Evolutionary conservation across 2,797 vertebrate species (phyloP).

Genomic region (Choloepus didactylus): DNA sequence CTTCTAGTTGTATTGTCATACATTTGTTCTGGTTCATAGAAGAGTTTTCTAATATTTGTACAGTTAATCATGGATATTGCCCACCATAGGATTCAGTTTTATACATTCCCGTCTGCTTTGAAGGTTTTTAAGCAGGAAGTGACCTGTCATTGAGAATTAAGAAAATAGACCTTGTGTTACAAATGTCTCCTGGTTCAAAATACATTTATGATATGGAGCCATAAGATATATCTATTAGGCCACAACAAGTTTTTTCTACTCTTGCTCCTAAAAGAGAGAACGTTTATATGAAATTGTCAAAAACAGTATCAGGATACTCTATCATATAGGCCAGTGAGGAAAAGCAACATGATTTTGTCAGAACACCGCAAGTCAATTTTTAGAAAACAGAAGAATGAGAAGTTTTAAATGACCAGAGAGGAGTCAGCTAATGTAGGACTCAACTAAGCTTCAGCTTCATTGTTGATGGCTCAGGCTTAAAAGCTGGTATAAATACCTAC

Average conservation of each 20-base stretch:
- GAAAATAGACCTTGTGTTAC: not conserved
- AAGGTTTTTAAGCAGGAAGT: conserved; percentile 24
- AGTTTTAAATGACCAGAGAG: not conserved
- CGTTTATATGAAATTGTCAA: not conserved
- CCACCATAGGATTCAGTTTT: too few species aligned
- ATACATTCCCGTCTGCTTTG: too few species aligned
- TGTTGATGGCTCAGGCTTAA: not conserved
- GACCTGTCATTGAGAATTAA: conserved; percentile 15
- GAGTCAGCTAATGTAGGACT: not conserved
- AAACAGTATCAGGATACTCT: not conserved
- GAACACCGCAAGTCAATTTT: not conserved
- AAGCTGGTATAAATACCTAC: not conserved
- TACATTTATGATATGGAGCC: not conserved
- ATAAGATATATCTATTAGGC: not conserved
- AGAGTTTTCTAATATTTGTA: too few species aligned
- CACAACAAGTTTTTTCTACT: not conserved
- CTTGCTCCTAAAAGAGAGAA: not conserved
- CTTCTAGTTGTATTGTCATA: too few species aligned
- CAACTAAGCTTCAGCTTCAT: not conserved
- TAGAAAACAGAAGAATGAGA: not conserved
- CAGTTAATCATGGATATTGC: too few species aligned
- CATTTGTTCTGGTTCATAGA: too few species aligned
- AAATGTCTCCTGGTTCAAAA: not conserved
- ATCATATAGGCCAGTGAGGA: not conserved
- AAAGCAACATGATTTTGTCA: conserved; percentile 19